Percentiles rank a stretch among this genome's conserved stretches.
Conservation (phyloP, 2,113 vertebrate species). For the Ctenomys sociabilis region DNA sequence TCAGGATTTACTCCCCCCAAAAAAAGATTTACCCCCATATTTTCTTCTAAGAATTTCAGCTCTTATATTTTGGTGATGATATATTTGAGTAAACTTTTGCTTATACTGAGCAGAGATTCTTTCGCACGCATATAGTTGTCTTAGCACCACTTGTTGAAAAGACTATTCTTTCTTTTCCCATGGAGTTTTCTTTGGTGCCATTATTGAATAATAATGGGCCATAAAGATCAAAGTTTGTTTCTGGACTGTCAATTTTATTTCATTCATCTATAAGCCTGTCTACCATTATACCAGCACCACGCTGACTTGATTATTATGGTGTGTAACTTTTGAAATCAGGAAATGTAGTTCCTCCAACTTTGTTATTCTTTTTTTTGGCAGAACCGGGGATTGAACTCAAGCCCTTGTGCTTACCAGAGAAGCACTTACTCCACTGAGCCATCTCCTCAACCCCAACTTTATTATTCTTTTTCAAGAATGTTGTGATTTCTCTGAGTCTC, state of each 20-base stretch:
- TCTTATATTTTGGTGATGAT: neutral
- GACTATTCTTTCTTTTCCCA: neutral
- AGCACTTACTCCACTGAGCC: too few relatives aligned
- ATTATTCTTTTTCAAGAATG: neutral
- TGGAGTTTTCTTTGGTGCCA: neutral
- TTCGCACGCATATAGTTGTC: neutral
- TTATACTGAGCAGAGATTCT: neutral
- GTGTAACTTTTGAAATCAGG: neutral
- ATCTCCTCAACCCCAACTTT: too few relatives aligned
- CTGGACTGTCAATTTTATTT: neutral
- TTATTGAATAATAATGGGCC: neutral
- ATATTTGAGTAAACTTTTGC: neutral
- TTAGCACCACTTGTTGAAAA: neutral
- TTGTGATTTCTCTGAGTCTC: neutral
- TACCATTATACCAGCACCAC: neutral
- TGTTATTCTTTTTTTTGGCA: neutral
- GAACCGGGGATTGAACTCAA: too few relatives aligned
- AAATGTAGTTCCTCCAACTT: neutral
- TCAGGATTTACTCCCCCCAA: neutral
- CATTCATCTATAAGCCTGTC: neutral
- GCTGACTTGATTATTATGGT: neutral
- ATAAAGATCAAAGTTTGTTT: neutral
- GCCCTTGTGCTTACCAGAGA: too few relatives aligned
- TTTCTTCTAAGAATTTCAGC: neutral
- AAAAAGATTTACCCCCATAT: neutral